A percentile compares a stretch with the other conserved stretches of the same genome.
phyloP scores from a whole-genome alignment of 2,888 invertebrate genomes.

The Leuctra nigra region DNA sequence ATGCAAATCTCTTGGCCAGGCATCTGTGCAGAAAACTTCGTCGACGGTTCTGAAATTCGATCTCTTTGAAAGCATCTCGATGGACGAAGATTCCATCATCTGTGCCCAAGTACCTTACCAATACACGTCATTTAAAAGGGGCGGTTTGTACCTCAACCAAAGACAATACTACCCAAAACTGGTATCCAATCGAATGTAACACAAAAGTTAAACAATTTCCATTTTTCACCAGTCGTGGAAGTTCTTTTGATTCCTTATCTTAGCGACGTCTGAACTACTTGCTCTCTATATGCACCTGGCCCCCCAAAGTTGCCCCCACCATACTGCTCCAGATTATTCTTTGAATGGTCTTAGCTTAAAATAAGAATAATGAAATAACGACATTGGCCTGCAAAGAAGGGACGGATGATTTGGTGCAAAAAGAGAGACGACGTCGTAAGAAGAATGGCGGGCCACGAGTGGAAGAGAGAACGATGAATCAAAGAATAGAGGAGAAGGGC shows the following conservation, averaged over 20 bases:
- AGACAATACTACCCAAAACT: slow-evolving; percentile 4
- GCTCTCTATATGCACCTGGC: slow-evolving; percentile 12
- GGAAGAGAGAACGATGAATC: slow-evolving; percentile 9
- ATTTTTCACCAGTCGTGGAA: slow-evolving; percentile 3
- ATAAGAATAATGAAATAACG: slow-evolving; percentile 20
- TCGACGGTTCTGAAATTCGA: slow-evolving; percentile 6
- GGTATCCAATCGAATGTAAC: neutral
- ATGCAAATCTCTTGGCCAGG: no score
- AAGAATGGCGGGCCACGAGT: slow-evolving; percentile 1
- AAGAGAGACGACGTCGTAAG: slow-evolving; percentile 18
- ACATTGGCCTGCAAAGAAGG: slow-evolving; percentile 11
- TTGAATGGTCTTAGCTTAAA: slow-evolving; percentile 16
- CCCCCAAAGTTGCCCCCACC: neutral
- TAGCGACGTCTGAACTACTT: neutral
- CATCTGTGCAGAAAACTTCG: neutral
- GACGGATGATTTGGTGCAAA: slow-evolving; percentile 11
- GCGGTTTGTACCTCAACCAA: neutral
- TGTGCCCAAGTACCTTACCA: neutral
- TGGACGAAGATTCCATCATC: neutral
- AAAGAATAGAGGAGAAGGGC: slow-evolving; percentile 9
- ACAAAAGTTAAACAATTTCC: slow-evolving; percentile 11
- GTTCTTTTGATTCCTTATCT: slow-evolving; percentile 14
- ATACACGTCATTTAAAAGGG: slow-evolving; percentile 8
- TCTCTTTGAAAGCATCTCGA: slow-evolving; percentile 4
- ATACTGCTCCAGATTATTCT: slow-evolving; percentile 14